Conservation (phyloP, 2,888 invertebrate species). For the Lasioglossum vierecki region DNA sequence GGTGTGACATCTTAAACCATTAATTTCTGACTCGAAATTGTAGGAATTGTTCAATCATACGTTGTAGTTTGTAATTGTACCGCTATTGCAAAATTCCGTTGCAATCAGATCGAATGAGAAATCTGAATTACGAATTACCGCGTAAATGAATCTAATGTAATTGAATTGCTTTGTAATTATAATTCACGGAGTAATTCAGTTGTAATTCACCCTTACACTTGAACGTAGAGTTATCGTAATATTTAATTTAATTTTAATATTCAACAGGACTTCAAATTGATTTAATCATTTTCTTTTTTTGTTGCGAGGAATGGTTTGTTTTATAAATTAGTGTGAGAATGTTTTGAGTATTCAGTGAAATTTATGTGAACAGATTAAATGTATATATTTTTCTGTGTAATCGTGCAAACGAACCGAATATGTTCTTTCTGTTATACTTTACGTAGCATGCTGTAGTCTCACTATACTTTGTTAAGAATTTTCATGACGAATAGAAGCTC, state of each 20-base stretch:
- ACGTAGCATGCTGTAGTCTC: slow-evolving; percentile 39
- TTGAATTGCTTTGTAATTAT: not conserved
- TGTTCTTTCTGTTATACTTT: not conserved
- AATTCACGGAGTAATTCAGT: not conserved
- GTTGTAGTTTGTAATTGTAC: not conserved
- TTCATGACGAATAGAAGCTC: not conserved
- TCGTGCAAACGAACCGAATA: not conserved
- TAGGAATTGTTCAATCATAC: not conserved
- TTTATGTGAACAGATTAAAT: not conserved
- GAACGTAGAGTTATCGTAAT: not conserved
- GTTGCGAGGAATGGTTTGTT: not conserved
- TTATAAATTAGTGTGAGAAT: not conserved
- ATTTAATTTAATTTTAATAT: not conserved
- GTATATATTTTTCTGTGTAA: not conserved
- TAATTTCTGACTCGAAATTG: slow-evolving; percentile 3
- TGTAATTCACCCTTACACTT: slow-evolving; percentile 1
- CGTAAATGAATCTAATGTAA: not conserved
- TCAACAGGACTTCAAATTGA: not conserved
- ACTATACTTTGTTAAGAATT: slow-evolving; percentile 6
- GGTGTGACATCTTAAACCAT: slow-evolving; percentile 19
- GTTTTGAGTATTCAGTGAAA: not conserved
- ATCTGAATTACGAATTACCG: not conserved
- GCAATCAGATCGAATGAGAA: not conserved
- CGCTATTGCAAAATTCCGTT: not conserved
- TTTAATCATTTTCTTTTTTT: not conserved